Percentiles rank a stretch among this genome's conserved stretches.
phyloP scores from a whole-genome alignment of 2,888 invertebrate genomes.

The Fabriciana adippe region DNA sequence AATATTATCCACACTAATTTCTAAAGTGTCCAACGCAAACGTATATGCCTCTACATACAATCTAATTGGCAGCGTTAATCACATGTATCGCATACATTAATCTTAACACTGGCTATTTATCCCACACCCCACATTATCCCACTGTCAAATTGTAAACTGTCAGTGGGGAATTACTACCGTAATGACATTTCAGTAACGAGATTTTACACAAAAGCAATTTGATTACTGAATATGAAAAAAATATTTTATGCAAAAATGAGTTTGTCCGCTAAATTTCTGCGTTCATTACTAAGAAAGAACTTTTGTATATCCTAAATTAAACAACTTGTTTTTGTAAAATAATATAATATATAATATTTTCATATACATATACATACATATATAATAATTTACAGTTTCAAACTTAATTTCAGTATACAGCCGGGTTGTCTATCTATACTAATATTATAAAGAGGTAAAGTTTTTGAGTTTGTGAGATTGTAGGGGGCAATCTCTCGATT shows the following conservation, averaged over 20 bases:
- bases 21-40: slow-evolving; percentile 7
- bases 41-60: slow-evolving; percentile 13
- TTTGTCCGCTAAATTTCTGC: slow-evolving; percentile 38
- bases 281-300: not conserved
- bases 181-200: slow-evolving; percentile 51
- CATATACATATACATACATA: too few species aligned
- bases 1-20: slow-evolving; percentile 5
- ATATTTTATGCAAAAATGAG: slow-evolving; percentile 45
- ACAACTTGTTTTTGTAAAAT: not conserved
- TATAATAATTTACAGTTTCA: too few species aligned
- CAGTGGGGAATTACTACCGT: slow-evolving; percentile 52
- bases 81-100: slow-evolving; percentile 33
- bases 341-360: too few species aligned
- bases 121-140: slow-evolving; percentile 23
- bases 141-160: slow-evolving; percentile 43
- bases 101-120: slow-evolving; percentile 33
- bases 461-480: too few species aligned
- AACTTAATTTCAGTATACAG: too few species aligned
- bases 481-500: too few species aligned
- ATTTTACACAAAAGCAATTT: slow-evolving; percentile 50
- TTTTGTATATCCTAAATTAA: not conserved
- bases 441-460: too few species aligned
- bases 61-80: slow-evolving; percentile 38
- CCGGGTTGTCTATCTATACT: too few species aligned
- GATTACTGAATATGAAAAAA: slow-evolving; percentile 43